Evolutionary conservation across 2,797 vertebrate genomes (phyloP).

Genomic region (Siniperca undulata): DNA sequence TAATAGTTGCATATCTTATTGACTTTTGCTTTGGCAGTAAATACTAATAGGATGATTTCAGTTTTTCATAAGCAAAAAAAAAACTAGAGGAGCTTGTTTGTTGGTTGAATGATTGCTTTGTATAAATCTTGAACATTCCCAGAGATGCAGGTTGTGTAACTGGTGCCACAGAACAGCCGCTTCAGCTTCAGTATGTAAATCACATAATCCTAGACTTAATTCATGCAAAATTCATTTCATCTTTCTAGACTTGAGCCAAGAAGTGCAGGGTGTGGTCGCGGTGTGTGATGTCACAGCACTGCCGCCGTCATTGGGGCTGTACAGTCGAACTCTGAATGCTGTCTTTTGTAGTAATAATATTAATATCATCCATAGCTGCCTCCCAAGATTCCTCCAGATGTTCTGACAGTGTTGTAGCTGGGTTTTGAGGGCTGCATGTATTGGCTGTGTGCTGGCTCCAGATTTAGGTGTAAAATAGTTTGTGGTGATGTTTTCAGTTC

Average conservation of each 20-base stretch:
- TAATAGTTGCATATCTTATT: conserved; percentile 28
- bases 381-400: conserved; percentile 70
- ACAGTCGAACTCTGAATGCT: conserved; percentile 70
- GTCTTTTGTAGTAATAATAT: conserved; percentile 65
- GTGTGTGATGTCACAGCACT: conserved; percentile 63
- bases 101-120: conserved; percentile 52
- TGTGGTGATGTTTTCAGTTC: conserved; percentile 85
- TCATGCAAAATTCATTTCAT: conserved; percentile 49
- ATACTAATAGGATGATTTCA: conserved; percentile 12
- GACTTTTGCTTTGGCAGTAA: conserved; percentile 22
- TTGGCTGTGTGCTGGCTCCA: conserved; percentile 81
- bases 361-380: conserved; percentile 63
- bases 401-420: conserved; percentile 80
- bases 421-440: conserved; percentile 82
- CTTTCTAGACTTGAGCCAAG: conserved; percentile 59
- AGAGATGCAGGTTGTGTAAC: conserved; percentile 51
- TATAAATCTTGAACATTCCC: conserved; percentile 60
- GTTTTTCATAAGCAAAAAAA: conserved; percentile 22
- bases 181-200: conserved; percentile 43
- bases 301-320: conserved; percentile 62
- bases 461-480: conserved; percentile 82
- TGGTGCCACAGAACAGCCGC: conserved; percentile 52
- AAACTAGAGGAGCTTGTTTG: conserved; percentile 35
- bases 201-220: conserved; percentile 30
- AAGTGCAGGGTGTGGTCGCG: conserved; percentile 65